A percentile compares a stretch with the other conserved stretches of the same genome.
Conservation (phyloP, 1,140 invertebrate genomes). For the Lithobius niger region DNA sequence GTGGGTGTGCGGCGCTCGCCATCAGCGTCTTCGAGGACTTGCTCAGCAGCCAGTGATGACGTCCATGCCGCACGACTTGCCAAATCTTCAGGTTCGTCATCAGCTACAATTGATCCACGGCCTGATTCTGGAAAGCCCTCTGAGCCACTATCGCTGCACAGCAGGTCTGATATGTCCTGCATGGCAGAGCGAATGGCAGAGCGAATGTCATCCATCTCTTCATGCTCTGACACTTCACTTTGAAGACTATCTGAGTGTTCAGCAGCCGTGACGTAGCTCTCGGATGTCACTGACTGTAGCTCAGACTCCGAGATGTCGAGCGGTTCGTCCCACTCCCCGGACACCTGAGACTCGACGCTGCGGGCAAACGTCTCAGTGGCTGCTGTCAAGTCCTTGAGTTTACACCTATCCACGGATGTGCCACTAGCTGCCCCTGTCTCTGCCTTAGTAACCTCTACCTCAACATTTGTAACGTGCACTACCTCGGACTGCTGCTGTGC, state of each 20-base stretch:
- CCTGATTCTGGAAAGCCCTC: neutral
- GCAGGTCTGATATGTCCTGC: neutral
- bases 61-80: neutral
- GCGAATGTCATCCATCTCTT: neutral
- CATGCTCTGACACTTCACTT: neutral
- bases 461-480: neutral
- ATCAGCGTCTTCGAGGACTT: neutral
- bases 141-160: neutral
- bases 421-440: neutral
- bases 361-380: neutral
- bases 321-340: neutral
- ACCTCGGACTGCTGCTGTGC: too few species aligned
- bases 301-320: neutral
- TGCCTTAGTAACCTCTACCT: neutral
- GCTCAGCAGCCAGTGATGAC: slow-evolving; percentile 1
- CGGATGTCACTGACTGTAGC: neutral
- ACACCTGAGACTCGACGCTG: neutral
- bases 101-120: neutral
- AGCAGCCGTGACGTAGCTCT: neutral
- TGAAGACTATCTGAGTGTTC: neutral
- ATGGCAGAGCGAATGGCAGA: neutral
- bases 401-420: neutral
- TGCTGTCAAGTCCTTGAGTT: too few species aligned
- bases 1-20: too few species aligned
- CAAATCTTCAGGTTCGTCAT: neutral